These are phyloP conservation scores for rabbit (Oryctolagus cuniculus) DNA, from an alignment of 2,113 vertebrate genomes.

Conservation along the genomic window mOryCun1.1 NC_091443.1:23344001-23344500, in stretches of 20 bases:
- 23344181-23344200: neutral
- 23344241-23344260: neutral
- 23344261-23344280: neutral
- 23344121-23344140: neutral
- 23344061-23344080: too few species aligned
- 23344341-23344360: neutral
- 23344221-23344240: neutral
- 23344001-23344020: too few species aligned
- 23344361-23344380: neutral
- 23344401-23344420: neutral
- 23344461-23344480: neutral
- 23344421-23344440: neutral
- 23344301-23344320: neutral
- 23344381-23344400: neutral
- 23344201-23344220: neutral
- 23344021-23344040: too few species aligned
- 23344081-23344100: neutral
- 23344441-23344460: neutral
- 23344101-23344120: slow-evolving; percentile 39
- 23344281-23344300: neutral
- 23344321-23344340: neutral
- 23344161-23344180: slow-evolving; percentile 1
- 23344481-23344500: neutral
- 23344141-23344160: slow-evolving; percentile 43
- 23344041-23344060: too few species aligned